These are phyloP conservation scores for Murina feae DNA, from an alignment of 2,113 vertebrate species.

Conservation along the genomic window DNA sequence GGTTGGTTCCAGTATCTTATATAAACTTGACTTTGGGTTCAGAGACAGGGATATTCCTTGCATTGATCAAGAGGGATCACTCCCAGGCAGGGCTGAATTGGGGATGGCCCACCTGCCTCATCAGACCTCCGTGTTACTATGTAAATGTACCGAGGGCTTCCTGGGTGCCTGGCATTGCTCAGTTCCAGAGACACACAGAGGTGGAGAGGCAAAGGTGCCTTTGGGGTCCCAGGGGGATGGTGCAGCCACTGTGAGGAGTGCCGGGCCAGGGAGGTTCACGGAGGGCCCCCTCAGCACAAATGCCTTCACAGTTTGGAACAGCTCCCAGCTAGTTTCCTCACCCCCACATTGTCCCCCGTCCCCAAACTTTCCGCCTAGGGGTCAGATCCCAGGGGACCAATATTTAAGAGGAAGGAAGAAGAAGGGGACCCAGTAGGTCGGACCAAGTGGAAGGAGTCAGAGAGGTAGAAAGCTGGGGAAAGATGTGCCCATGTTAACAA, in stretches of 20 bases:
- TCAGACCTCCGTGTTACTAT: background rate
- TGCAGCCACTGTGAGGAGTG: background rate
- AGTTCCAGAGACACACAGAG: background rate
- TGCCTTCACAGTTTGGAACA: background rate
- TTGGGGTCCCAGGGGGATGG: background rate
- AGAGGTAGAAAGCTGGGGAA: background rate
- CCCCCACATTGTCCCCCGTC: background rate
- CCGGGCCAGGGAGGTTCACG: accelerated
- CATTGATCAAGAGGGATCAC: background rate
- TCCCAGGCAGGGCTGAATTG: background rate
- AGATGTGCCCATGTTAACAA: background rate
- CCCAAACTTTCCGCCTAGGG: background rate
- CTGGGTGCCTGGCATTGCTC: background rate
- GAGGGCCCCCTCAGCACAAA: background rate
- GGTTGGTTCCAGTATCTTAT: background rate
- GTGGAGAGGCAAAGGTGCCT: background rate
- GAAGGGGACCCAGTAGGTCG: background rate
- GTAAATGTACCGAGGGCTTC: background rate
- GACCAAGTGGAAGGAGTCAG: background rate
- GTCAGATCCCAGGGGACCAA: background rate
- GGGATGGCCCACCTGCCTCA: background rate
- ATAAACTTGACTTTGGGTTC: background rate
- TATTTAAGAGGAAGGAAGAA: background rate
- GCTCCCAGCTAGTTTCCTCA: background rate
- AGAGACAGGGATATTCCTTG: background rate